Evolutionary conservation across 1,140 invertebrate genomes (phyloP).

Genomic region (Lordiphosa mommai): DNA sequence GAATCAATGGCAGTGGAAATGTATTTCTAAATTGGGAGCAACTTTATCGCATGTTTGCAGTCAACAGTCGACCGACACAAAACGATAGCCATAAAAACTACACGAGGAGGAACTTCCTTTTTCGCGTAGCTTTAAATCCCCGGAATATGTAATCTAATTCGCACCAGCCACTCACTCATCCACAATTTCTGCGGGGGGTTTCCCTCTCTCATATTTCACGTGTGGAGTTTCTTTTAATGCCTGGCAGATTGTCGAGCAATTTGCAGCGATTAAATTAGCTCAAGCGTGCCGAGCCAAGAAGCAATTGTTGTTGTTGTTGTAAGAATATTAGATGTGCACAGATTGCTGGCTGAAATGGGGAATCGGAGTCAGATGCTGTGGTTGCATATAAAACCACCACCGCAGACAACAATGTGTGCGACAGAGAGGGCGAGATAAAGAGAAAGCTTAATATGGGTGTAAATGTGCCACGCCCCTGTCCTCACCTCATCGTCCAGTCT

Average conservation of each 20-base stretch:
- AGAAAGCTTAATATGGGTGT: slow-evolving; percentile 49
- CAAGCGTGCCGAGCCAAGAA: slow-evolving; percentile 60
- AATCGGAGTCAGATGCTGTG: slow-evolving; percentile 26
- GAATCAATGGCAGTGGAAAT: background rate
- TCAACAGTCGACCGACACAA: slow-evolving; percentile 14
- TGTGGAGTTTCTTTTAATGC: slow-evolving; percentile 58
- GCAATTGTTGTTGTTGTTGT: slow-evolving; percentile 33
- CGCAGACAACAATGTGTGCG: slow-evolving; percentile 5
- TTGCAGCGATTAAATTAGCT: slow-evolving; percentile 79
- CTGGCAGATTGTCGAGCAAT: slow-evolving; percentile 77
- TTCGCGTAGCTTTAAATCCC: slow-evolving; percentile 9
- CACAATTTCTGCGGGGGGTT: slow-evolving; percentile 3
- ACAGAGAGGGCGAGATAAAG: slow-evolving; percentile 5
- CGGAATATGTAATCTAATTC: slow-evolving; percentile 57
- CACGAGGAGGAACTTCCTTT: slow-evolving; percentile 28
- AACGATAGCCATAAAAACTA: slow-evolving; percentile 33
- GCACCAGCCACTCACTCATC: slow-evolving; percentile 37
- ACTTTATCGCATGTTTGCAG: slow-evolving; percentile 57
- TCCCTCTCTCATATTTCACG: slow-evolving; percentile 54
- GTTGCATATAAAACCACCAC: slow-evolving; percentile 64
- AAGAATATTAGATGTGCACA: slow-evolving; percentile 38
- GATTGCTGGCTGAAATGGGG: slow-evolving; percentile 7
- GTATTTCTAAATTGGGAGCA: slow-evolving; percentile 21
- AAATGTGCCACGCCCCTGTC: slow-evolving; percentile 55
- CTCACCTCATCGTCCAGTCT: no score